These are phyloP conservation scores for Vulpes vulpes DNA, from an alignment of 2,113 vertebrate genomes.

Conservation along the genomic window DNA sequence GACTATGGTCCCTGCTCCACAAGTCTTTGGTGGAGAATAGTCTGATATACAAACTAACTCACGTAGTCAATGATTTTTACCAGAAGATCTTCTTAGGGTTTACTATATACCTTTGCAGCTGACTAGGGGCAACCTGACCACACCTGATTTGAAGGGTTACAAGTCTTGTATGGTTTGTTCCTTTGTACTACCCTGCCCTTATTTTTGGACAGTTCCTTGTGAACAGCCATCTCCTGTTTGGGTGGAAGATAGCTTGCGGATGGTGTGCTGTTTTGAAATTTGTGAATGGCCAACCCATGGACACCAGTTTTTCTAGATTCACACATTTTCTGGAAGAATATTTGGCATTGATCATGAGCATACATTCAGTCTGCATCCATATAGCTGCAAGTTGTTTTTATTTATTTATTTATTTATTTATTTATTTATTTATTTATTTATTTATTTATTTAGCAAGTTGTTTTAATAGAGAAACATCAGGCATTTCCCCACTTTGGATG, in stretches of 20 bases:
- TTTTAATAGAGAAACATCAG: background rate
- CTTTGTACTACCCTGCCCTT: background rate
- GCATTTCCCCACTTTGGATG: background rate
- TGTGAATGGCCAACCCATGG: background rate
- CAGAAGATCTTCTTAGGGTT: background rate
- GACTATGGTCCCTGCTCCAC: background rate
- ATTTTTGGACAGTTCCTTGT: background rate
- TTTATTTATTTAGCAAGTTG: fast-evolving
- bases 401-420: no score
- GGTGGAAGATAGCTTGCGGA: background rate
- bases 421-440: fast-evolving
- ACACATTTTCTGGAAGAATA: background rate
- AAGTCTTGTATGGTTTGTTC: background rate
- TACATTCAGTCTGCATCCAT: background rate
- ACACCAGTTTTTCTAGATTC: background rate
- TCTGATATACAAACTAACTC: background rate
- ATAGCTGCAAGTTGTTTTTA: background rate
- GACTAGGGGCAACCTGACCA: background rate
- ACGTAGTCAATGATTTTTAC: background rate
- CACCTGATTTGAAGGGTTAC: background rate
- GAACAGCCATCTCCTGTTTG: background rate
- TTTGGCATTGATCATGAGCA: background rate
- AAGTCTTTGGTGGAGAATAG: background rate
- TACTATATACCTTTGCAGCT: background rate
- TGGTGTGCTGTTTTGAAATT: background rate